These are phyloP conservation scores for Harpalus rubripes DNA, from an alignment of 2,888 invertebrate species.

Conservation along the genomic window DNA sequence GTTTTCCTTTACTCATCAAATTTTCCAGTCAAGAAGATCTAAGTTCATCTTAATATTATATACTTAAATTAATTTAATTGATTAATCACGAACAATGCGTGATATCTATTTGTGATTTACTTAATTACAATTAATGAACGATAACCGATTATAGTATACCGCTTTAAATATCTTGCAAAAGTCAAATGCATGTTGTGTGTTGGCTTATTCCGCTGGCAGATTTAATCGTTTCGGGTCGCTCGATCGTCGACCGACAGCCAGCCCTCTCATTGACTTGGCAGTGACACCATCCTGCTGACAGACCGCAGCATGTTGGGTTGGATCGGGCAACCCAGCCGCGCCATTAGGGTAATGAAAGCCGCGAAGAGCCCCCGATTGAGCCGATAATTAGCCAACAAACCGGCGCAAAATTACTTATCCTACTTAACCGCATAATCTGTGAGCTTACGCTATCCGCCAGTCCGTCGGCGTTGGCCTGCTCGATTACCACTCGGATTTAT, in stretches of 20 bases:
- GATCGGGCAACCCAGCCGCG: slow-evolving; percentile 32
- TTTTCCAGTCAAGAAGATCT: too few relatives aligned
- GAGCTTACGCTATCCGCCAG: slow-evolving; percentile 71
- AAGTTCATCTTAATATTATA: too few relatives aligned
- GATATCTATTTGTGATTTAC: too few relatives aligned
- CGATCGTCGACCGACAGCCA: not conserved
- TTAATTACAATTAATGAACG: too few relatives aligned
- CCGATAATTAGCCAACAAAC: slow-evolving; percentile 77
- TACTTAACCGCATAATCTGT: slow-evolving; percentile 76
- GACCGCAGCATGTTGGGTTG: slow-evolving; percentile 14
- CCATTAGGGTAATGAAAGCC: slow-evolving; percentile 75
- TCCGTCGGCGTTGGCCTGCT: slow-evolving; percentile 3
- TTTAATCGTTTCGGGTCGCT: slow-evolving; percentile 27
- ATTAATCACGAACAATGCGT: too few relatives aligned
- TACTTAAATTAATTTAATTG: too few relatives aligned
- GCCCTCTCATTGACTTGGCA: not conserved
- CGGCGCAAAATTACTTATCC: slow-evolving; percentile 76
- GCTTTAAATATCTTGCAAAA: too few relatives aligned
- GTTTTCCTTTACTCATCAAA: too few relatives aligned
- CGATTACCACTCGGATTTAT: slow-evolving; percentile 48
- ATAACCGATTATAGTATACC: too few relatives aligned
- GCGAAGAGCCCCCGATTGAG: slow-evolving; percentile 72
- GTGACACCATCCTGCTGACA: slow-evolving; percentile 47
- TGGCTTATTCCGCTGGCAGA: not conserved
- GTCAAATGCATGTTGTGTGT: too few relatives aligned